phyloP scores from a whole-genome alignment of 2,797 vertebrate species.

The Natrix natrix region DNA sequence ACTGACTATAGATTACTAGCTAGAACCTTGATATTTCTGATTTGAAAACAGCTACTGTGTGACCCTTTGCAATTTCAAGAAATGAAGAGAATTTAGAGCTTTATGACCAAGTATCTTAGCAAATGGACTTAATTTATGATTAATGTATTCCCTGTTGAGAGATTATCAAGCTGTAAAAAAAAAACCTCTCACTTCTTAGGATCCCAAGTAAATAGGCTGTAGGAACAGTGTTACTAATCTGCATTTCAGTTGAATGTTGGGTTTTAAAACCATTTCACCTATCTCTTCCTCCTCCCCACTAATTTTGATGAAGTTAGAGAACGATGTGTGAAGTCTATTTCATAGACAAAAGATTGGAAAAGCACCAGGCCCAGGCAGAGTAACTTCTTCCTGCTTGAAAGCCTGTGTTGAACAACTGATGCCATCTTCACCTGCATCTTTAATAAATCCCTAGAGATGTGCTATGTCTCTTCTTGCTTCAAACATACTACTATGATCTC shows the following conservation, averaged over 20 bases:
- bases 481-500: neutral
- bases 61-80: neutral
- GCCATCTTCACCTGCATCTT: neutral
- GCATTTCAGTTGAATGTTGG: neutral
- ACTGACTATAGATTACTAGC: neutral
- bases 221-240: neutral
- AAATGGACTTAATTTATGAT: neutral
- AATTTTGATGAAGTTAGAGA: neutral
- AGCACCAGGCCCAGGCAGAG: neutral
- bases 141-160: neutral
- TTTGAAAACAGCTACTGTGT: neutral
- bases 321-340: neutral
- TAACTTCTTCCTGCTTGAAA: neutral
- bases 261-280: neutral
- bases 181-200: neutral
- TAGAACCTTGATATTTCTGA: neutral
- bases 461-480: neutral
- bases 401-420: neutral
- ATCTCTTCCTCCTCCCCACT: neutral
- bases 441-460: neutral
- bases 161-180: neutral
- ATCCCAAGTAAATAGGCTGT: neutral
- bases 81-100: neutral
- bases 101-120: neutral
- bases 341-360: neutral